Base-by-base conservation (phyloP, 1,140 invertebrate genomes). In the Drosophila suzukii region DNA sequence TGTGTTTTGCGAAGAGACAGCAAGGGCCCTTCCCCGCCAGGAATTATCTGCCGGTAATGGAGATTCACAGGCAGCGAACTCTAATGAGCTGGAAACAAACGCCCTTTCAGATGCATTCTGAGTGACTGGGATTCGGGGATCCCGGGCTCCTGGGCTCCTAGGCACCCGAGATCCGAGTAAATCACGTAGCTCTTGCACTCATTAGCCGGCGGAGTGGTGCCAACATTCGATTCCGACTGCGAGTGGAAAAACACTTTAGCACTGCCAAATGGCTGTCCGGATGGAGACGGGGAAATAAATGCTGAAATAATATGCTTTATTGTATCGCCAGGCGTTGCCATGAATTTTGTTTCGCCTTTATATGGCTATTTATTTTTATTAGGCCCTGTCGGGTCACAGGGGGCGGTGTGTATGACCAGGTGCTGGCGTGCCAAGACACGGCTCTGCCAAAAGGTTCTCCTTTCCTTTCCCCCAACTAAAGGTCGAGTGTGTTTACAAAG, bases 271-370 rank as follows among this genome's bases (percentile, higher is more conserved):
- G 72, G 71, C 78, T 57, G 78, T 36, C 78, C 54, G 38, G 53
- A 68, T 47, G 57, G 50, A 20, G 54, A 41, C 78, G 65, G 71
- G 76, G 58, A 82, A 82, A 83, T 70, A 83, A 82, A 82, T 82
- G 79, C 58, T 78, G 50, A 78, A 82, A 82, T 82, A 82, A 82
- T 82, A 82, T 82, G 79, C 79, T 82, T 82, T 82, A 82, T 82
- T 75, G 79, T 75, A 63, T 41, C 17, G 66, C 62, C 67, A 61
- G 54, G 68, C 63, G 77, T 80, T 75, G 72, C 67, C 79, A 78
- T 82, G 70, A 78, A 82, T 82, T 82, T 68, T 51, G 66, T 68
- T 82, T 70, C 53, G 72, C 75, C 62, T 81, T 73, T 77, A 74
- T 81, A 58, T 72, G 57, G 73, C 73, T 81, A 54, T 68, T 82